Evolutionary conservation across 2,797 vertebrate genomes (phyloP).

Genomic region (Potorous gilbertii): DNA sequence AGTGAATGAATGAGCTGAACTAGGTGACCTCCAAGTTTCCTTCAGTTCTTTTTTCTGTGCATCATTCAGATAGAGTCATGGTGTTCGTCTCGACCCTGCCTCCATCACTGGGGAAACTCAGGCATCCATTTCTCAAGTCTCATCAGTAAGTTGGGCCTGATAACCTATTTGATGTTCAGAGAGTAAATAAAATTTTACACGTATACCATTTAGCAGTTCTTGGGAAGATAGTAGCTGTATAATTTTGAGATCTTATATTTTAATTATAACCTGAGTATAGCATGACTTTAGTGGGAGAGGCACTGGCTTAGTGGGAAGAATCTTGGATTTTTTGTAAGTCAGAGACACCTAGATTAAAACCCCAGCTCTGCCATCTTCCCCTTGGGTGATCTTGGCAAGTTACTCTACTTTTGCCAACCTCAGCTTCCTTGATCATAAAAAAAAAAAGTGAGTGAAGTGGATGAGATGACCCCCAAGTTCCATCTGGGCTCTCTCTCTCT

Average conservation of each 20-base stretch:
- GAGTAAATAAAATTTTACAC: slow-evolving; percentile 13
- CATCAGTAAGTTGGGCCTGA: slow-evolving; percentile 4
- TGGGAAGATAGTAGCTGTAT: slow-evolving; percentile 29
- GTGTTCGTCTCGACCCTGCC: slow-evolving; percentile 11
- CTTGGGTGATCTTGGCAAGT: background rate
- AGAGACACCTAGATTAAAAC: background rate
- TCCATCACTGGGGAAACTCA: slow-evolving; percentile 1
- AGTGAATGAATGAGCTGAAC: background rate
- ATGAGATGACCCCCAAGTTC: background rate
- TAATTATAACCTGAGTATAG: slow-evolving; percentile 24
- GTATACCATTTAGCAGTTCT: slow-evolving; percentile 15
- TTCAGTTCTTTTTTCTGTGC: background rate
- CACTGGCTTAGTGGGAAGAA: background rate
- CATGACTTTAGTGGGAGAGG: background rate
- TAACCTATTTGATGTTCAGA: background rate
- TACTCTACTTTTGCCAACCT: background rate
- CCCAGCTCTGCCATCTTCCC: background rate
- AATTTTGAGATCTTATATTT: slow-evolving; percentile 18
- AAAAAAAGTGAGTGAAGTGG: background rate
- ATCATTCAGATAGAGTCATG: background rate
- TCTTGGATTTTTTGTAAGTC: background rate
- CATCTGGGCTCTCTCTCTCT: background rate
- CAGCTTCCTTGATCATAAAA: background rate
- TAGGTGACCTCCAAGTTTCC: background rate
- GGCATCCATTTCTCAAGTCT: background rate